A percentile compares a stretch with the other conserved stretches of the same genome.
Conservation (phyloP, 2,888 invertebrate species). For the Drosophila lacicola region DNA sequence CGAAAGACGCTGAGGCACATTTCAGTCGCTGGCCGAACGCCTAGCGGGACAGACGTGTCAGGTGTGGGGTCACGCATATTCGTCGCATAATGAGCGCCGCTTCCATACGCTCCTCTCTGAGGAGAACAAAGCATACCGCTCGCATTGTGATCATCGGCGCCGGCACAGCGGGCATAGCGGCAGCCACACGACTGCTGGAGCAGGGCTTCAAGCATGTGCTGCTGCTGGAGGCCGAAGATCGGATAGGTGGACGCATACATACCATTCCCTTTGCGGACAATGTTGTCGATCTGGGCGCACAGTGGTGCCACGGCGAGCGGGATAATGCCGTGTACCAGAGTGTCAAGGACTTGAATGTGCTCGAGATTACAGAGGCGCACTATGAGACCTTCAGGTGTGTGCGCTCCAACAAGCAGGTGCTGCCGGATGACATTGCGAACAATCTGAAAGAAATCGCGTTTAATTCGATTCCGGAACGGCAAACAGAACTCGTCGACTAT, state of each 20-base stretch:
- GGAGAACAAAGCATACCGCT: conserved; percentile 63
- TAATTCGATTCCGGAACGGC: conserved; percentile 81
- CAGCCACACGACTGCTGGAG: conserved; percentile 84
- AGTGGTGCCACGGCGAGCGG: conserved; percentile 89
- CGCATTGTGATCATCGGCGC: conserved; percentile 84
- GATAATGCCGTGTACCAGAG: conserved; percentile 87
- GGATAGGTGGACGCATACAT: conserved; percentile 88
- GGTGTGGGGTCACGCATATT: background rate
- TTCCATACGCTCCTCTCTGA: conserved; percentile 44
- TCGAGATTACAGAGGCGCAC: conserved; percentile 74
- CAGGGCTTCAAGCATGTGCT: conserved; percentile 85
- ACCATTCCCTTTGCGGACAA: conserved; percentile 86
- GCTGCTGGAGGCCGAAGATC: conserved; percentile 88
- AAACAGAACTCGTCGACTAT: conserved; percentile 76
- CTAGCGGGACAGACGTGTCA: conserved; percentile 22
- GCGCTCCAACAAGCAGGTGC: conserved; percentile 83
- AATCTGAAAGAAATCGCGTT: conserved; percentile 83
- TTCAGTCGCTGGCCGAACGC: conserved; percentile 55
- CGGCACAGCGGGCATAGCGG: conserved; percentile 84
- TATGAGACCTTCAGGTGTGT: conserved; percentile 80
- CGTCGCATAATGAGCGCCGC: conserved; percentile 47
- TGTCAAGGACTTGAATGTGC: conserved; percentile 81
- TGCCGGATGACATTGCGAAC: conserved; percentile 80
- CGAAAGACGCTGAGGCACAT: conserved; percentile 3
- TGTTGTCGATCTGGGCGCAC: conserved; percentile 90